A percentile compares a stretch with the other conserved stretches of the same genome.
phyloP scores from a whole-genome alignment of 1,140 invertebrate species.

The Aphaenogaster rudis region DNA sequence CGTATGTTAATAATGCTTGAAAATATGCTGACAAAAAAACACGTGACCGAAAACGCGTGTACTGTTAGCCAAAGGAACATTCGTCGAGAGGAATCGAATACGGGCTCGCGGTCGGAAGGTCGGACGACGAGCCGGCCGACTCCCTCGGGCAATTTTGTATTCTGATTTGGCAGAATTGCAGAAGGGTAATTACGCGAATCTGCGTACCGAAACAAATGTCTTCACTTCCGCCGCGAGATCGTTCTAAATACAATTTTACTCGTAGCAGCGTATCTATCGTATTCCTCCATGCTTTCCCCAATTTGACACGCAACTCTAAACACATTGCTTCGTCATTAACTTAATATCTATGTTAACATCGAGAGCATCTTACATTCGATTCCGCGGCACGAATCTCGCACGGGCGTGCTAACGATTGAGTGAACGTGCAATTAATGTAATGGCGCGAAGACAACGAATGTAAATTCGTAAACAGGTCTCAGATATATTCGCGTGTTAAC shows the following conservation, averaged over 20 bases:
- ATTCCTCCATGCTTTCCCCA: constrained; percentile 45
- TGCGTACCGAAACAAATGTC: constrained; percentile 27
- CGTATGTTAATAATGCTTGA: constrained; percentile 62
- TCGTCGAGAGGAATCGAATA: constrained; percentile 47
- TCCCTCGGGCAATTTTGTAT: constrained; percentile 80
- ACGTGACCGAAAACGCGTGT: constrained; percentile 51
- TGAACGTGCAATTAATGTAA: background rate
- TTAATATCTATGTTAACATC: constrained; percentile 15
- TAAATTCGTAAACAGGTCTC: background rate
- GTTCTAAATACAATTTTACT: constrained; percentile 29
- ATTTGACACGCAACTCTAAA: constrained; percentile 53
- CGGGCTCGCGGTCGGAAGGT: constrained; percentile 64
- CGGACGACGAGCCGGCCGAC: constrained; percentile 71
- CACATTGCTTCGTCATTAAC: constrained; percentile 30
- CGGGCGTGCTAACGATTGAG: background rate
- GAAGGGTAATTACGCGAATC: constrained; percentile 45
- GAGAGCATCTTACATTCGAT: background rate
- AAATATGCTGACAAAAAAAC: constrained; percentile 44
- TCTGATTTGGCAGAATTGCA: constrained; percentile 78
- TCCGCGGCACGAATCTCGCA: background rate
- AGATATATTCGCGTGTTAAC: constrained; percentile 12
- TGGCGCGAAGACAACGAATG: background rate
- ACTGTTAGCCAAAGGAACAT: constrained; percentile 63
- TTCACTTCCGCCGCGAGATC: constrained; percentile 36
- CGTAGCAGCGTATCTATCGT: constrained; percentile 2